These are phyloP conservation scores for Triplophysa tibetana DNA, from an alignment of 2,113 vertebrate genomes.

Conservation along the genomic window DNA sequence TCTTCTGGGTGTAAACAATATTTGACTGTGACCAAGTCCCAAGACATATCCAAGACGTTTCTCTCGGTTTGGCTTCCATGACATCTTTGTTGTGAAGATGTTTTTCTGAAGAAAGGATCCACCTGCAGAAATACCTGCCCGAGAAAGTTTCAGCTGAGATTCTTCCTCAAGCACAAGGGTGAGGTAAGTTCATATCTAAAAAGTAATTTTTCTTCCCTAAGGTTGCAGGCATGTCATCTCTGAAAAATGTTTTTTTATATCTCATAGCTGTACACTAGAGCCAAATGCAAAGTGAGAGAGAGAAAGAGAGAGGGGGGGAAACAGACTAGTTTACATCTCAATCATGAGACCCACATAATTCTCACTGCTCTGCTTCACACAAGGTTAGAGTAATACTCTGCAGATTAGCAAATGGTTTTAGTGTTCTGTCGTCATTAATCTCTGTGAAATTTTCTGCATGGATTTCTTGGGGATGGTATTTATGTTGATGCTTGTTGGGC, in stretches of 20 bases:
- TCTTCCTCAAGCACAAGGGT: conserved; percentile 61
- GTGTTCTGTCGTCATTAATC: conserved; percentile 24
- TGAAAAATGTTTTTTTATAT: conserved; percentile 61
- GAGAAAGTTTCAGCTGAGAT: conserved; percentile 40
- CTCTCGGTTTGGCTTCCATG: conserved; percentile 38
- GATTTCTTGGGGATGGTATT: background rate
- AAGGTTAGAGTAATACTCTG: conserved; percentile 53
- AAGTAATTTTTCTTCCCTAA: conserved; percentile 27
- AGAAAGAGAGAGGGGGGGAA: conserved; percentile 51
- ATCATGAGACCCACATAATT: conserved; percentile 76
- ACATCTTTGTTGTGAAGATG: conserved; percentile 55
- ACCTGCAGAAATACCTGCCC: conserved; percentile 66
- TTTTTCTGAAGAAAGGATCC: conserved; percentile 70
- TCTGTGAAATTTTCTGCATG: background rate
- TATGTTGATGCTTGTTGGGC: background rate
- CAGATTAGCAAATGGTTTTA: conserved; percentile 62
- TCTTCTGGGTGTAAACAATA: conserved; percentile 56
- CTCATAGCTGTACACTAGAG: conserved; percentile 57
- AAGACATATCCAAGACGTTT: conserved; percentile 37
- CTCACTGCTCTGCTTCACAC: conserved; percentile 54
- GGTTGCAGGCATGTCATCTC: conserved; percentile 53
- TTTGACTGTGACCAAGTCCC: conserved; percentile 59
- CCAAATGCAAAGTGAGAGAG: too few species aligned
- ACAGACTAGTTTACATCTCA: conserved; percentile 66
- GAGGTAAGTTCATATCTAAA: conserved; percentile 60